Conservation (phyloP, 2,888 invertebrate species). For the Pterobdella sp. region DNA sequence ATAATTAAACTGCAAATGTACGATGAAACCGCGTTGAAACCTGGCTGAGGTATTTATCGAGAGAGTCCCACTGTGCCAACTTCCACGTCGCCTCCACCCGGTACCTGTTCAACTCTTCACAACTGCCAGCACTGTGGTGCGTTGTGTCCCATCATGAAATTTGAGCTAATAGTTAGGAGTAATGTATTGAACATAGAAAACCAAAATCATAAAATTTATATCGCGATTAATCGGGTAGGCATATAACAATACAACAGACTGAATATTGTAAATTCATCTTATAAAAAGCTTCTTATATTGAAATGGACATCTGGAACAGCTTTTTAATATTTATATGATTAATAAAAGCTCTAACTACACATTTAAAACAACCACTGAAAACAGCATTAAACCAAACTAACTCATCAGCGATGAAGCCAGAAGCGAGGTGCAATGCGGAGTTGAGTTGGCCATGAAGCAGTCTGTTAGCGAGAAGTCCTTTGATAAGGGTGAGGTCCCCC, state of each 20-base stretch:
- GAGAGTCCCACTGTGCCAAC: conserved; percentile 70
- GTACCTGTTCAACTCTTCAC: conserved; percentile 57
- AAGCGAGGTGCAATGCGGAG: conserved; percentile 57
- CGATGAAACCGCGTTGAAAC: conserved; percentile 36
- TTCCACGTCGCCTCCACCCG: conserved; percentile 81
- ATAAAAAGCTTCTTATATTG: too few relatives aligned
- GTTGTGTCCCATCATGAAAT: too few relatives aligned
- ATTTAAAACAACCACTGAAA: background rate
- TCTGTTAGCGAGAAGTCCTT: conserved; percentile 78
- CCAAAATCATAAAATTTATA: too few relatives aligned
- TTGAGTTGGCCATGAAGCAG: conserved; percentile 79
- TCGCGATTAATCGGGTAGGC: too few relatives aligned
- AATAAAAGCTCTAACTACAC: too few relatives aligned
- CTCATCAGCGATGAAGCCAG: conserved; percentile 56
- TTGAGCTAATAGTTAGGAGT: too few relatives aligned
- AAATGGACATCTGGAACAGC: too few relatives aligned
- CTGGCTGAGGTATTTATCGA: conserved; percentile 55
- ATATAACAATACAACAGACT: too few relatives aligned
- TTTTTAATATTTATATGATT: too few relatives aligned
- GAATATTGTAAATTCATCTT: too few relatives aligned
- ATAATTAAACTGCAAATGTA: background rate
- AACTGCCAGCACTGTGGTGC: too few relatives aligned
- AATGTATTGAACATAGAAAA: too few relatives aligned
- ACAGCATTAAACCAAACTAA: conserved; percentile 31
- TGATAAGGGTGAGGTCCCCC: conserved; percentile 46